Evolutionary conservation across 1,140 invertebrate genomes (phyloP), one percentile per base, ranked within the genome.

Genomic region (Heliconius hermathena): DNA sequence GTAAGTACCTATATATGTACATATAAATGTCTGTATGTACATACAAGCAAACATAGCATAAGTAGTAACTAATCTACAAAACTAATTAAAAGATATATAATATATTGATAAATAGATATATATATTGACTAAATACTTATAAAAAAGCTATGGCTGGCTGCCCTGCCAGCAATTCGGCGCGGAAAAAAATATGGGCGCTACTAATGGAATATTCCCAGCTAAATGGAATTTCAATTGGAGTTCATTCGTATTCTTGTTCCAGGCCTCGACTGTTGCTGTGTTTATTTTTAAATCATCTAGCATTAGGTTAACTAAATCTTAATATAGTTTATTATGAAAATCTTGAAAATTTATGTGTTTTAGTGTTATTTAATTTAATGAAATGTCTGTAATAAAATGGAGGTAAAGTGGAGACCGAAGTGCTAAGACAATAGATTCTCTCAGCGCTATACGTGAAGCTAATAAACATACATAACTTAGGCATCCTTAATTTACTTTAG

Each of bases 191-290:
- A 46, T 75, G 60, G 73, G 49, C 72, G 49, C 41, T 66, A 73
- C 70, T 81, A 78, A 81, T 81, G 76, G 80, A 81, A 78, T 81
- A 78, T 60, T 75, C 73, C 73, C 33, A 36, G 70, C 73, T 81
- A 81, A 81, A 81, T 81, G 76, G 80, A 74, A 78, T 81, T 78
- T 66, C 60, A 75, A 78, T 81, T 81, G 76, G 76, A 81, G 46
- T 77, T 66, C 60, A 38, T 41, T 57, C 80, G 76, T 22, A 77
- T 41, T 78, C 41, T 78, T 49, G 76, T 75, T 78, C 41, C 33
- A 75, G 49, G 41, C 46, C 3, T 46, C 41, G 46, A 36, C 26
- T 29, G 57, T 22, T 76, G 18, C 38, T 29, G 73, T 38, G 29
- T 54, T 72, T 72, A 71, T 72, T 46, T 77, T 52, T 77, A 38